These are phyloP conservation scores for Arge pagana DNA, from an alignment of 2,888 invertebrate species.

Conservation along the genomic window DNA sequence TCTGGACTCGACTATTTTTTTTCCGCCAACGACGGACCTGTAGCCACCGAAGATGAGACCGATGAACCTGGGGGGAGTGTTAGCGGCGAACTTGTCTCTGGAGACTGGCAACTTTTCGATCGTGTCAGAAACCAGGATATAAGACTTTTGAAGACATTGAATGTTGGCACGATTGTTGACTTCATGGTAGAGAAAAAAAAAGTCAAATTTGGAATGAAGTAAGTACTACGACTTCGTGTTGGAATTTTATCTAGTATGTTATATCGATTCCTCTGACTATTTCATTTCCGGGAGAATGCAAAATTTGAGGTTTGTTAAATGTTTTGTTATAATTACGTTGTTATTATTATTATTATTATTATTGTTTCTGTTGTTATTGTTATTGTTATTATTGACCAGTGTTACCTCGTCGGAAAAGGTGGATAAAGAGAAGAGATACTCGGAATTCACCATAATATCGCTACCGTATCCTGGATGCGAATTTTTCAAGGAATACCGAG, in stretches of 20 bases:
- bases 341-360: constrained; percentile 31
- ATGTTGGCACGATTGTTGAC: constrained; percentile 76
- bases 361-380: constrained; percentile 36
- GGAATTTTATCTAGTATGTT: no score
- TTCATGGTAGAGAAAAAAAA: constrained; percentile 86
- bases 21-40: constrained; percentile 49
- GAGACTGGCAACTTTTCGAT: constrained; percentile 67
- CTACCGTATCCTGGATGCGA: constrained; percentile 86
- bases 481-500: constrained; percentile 76
- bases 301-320: no score
- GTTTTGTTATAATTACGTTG: no score
- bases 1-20: constrained; percentile 67
- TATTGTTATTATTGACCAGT: constrained; percentile 57
- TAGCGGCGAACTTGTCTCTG: constrained; percentile 41
- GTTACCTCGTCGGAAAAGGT: constrained; percentile 84
- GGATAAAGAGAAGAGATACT: constrained; percentile 76
- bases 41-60: constrained; percentile 36
- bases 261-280: background rate
- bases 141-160: constrained; percentile 69
- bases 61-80: constrained; percentile 41
- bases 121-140: constrained; percentile 71
- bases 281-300: no score
- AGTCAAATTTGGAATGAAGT: constrained; percentile 80
- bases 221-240: constrained; percentile 59
- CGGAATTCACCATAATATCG: constrained; percentile 72